Evolutionary conservation across 53 echinoderm and acorn worm species (phyloP).

Genomic region (Actinopyga echinites): DNA sequence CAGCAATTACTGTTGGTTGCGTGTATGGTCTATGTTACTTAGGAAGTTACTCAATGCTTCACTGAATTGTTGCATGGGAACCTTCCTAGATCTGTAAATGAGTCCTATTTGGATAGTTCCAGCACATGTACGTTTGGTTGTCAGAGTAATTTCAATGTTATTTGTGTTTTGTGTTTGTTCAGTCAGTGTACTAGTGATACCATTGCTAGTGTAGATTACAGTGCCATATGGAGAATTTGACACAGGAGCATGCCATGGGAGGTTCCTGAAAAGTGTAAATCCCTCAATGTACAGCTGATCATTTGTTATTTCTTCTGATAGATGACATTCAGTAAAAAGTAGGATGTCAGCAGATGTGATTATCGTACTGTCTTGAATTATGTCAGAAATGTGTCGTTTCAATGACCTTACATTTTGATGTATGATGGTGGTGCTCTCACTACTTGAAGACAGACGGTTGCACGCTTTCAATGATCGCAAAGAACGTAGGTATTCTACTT

Average conservation of each 20-base stretch:
- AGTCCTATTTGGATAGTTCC: conserved; percentile 4
- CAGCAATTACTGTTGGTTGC: conserved; percentile 21
- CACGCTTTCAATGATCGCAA: not conserved
- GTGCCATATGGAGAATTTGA: conserved; percentile 22
- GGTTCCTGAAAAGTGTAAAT: conserved; percentile 7
- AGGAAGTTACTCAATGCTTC: not conserved
- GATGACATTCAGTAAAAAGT: conserved; percentile 23
- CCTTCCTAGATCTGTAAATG: conserved; percentile 17
- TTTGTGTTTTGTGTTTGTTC: conserved; percentile 3
- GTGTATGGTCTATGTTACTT: not conserved
- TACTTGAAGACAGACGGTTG: not conserved
- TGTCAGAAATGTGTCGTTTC: conserved; percentile 18
- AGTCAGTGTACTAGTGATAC: not conserved
- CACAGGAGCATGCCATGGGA: not conserved
- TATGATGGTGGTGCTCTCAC: not conserved
- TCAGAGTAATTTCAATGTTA: conserved; percentile 3
- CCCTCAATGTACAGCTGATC: not conserved
- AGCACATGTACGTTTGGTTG: not conserved
- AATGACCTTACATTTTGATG: conserved; percentile 43
- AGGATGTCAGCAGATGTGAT: conserved; percentile 37
- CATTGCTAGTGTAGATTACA: conserved; percentile 12
- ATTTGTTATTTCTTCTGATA: not conserved
- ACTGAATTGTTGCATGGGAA: not conserved
- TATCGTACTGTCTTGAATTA: not conserved
- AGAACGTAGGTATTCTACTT: conserved; percentile 23